These are phyloP conservation scores for Cepaea hortensis DNA, from an alignment of 2,888 invertebrate species.

Conservation along the genomic window DNA sequence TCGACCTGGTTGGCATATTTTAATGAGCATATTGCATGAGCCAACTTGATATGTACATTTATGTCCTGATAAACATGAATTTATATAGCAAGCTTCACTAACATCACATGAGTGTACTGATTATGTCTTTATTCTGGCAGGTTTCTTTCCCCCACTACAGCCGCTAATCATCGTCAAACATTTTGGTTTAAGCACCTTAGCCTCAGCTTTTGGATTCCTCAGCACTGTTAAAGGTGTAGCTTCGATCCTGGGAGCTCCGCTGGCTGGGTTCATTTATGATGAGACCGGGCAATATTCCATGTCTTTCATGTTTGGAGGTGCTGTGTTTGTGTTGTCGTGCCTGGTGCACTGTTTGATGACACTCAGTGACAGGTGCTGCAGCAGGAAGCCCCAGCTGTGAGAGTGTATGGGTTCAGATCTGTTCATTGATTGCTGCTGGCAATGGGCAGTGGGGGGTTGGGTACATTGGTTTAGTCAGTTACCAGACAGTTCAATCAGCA, in stretches of 20 bases:
- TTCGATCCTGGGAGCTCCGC: constrained; percentile 43
- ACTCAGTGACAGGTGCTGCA: background rate
- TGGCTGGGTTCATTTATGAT: constrained; percentile 49
- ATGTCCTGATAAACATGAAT: too few relatives aligned
- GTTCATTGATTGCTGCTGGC: background rate
- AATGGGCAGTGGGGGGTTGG: too few relatives aligned
- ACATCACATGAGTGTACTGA: too few relatives aligned
- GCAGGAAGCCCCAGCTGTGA: background rate
- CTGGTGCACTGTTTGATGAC: constrained; percentile 30
- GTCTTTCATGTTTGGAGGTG: constrained; percentile 47
- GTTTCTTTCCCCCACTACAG: constrained; percentile 52
- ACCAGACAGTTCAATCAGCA: too few relatives aligned
- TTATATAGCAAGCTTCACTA: too few relatives aligned
- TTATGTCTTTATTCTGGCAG: constrained; percentile 28
- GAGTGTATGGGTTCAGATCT: too few relatives aligned
- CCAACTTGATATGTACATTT: too few relatives aligned
- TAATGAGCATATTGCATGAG: too few relatives aligned
- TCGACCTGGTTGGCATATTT: too few relatives aligned
- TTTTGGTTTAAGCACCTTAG: constrained; percentile 48
- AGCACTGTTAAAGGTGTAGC: constrained; percentile 48
- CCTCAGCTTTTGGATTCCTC: constrained; percentile 51
- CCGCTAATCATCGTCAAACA: constrained; percentile 50
- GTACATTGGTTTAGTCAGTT: too few relatives aligned
- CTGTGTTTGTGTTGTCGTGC: constrained; percentile 37
- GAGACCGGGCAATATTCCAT: constrained; percentile 31